Evolutionary conservation across 2,113 vertebrate genomes (phyloP).

Genomic region (Heterotis niloticus): DNA sequence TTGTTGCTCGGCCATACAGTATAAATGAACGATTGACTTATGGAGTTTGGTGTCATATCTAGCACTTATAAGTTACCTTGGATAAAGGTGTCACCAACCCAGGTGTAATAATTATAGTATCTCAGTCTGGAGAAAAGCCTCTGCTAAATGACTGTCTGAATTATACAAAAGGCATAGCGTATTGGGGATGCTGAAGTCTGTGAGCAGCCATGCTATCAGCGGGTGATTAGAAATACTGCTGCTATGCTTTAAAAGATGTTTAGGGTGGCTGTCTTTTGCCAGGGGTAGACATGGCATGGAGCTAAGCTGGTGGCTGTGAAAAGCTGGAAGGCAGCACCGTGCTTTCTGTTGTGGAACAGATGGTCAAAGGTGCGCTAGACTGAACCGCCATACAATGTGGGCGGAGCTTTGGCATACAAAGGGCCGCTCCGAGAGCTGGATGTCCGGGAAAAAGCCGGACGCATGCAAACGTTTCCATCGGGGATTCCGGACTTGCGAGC

Average conservation of each 20-base stretch:
- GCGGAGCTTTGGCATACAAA: not conserved
- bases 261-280: not conserved
- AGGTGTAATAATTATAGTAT: no score
- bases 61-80: no score
- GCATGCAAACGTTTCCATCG: not conserved
- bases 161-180: no score
- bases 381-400: conserved; percentile 35
- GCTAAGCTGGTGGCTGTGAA: not conserved
- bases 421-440: not conserved
- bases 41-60: no score
- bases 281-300: not conserved
- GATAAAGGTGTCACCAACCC: no score
- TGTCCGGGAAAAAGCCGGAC: not conserved
- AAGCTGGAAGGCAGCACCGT: not conserved
- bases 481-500: not conserved
- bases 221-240: not conserved
- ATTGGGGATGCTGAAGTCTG: no score
- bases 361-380: conserved; percentile 39
- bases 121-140: no score
- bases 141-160: no score
- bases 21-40: no score
- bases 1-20: no score
- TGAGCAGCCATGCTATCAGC: no score
- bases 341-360: conserved; percentile 37
- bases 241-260: not conserved